Base-by-base conservation (phyloP, 2,888 invertebrate species). In the Pecten maximus region DNA sequence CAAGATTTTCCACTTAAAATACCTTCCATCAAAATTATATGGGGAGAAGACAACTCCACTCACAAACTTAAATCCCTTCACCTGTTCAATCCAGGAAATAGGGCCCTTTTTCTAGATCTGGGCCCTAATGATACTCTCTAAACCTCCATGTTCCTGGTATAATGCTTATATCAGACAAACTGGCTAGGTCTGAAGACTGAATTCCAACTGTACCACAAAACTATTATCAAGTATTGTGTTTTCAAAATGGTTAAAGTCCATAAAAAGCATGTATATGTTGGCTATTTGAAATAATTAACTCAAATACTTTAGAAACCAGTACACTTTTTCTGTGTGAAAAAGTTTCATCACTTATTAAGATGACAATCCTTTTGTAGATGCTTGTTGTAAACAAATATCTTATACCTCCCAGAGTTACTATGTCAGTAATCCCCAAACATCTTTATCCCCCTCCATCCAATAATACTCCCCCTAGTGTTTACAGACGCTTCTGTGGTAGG, bases 1-100 rank as follows among this genome's bases (percentile, higher is more conserved):
- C 74, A 74, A 74, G 74, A 74, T 74, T 74, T 74, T 15, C 74
- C 74, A 74, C 74, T 74, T 74, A 74, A 74, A 74, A 74, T 74
- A 74, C 74, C 74, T 74, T 74, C 74, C 28, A 74, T 74, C 74
- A 74, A 74, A 74, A 74, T 74, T 23, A 74, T 28, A 12, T 35
- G 6, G 28, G 10, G 35, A 74, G 28, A 2, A 74, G 74, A 74
- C 8, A 74, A 74, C 74, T 35, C 74, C 74, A 35, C 74, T 10
- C 74, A 28, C 10, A 74, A 74, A 8, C 23, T 74, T 35, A 54
- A 74, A 8, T 28, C 74, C 74, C 15, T 35, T 28, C 74, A 19
- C 28, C 35, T n/a, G n/a, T n/a, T n/a, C n/a, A n/a, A n/a, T n/a
- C 74, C 6, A 15, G 74, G 28, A 35, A 74, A 74, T 23, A 28